phyloP scores from a whole-genome alignment of 1,140 invertebrate genomes.

The Meloidogyne floridensis region DNA sequence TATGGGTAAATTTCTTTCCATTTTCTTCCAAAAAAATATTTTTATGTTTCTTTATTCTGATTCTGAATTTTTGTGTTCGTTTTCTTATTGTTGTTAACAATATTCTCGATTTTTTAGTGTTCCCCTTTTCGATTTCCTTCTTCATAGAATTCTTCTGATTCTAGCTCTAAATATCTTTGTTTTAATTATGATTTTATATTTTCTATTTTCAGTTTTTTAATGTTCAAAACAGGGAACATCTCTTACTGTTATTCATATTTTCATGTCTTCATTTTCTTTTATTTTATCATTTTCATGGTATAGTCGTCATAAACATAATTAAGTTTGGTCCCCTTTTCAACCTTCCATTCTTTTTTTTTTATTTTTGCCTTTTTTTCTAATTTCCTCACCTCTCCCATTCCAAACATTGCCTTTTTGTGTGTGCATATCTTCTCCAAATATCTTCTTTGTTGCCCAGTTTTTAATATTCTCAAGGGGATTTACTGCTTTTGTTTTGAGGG shows the following conservation, averaged over 20 bases:
- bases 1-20: neutral
- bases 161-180: too few relatives aligned
- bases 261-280: neutral
- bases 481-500: conserved; percentile 4
- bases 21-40: neutral
- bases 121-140: too few relatives aligned
- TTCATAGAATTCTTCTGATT: too few relatives aligned
- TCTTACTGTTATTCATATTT: too few relatives aligned
- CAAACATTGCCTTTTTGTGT: neutral
- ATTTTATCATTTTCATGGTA: neutral
- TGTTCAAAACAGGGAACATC: too few relatives aligned
- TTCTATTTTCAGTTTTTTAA: too few relatives aligned
- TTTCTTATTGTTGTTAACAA: too few relatives aligned
- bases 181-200: too few relatives aligned
- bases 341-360: neutral
- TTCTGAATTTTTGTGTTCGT: neutral
- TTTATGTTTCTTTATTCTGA: neutral
- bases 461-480: conserved; percentile 7
- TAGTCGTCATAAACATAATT: neutral
- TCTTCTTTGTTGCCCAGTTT: neutral
- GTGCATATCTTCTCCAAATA: neutral
- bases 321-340: neutral
- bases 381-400: conserved; percentile 1
- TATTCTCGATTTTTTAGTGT: too few relatives aligned
- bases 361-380: neutral